A percentile compares a stretch with the other conserved stretches of the same genome.
Evolutionary conservation across 1,140 invertebrate species (phyloP).

Genomic region (Apis dorsata): DNA sequence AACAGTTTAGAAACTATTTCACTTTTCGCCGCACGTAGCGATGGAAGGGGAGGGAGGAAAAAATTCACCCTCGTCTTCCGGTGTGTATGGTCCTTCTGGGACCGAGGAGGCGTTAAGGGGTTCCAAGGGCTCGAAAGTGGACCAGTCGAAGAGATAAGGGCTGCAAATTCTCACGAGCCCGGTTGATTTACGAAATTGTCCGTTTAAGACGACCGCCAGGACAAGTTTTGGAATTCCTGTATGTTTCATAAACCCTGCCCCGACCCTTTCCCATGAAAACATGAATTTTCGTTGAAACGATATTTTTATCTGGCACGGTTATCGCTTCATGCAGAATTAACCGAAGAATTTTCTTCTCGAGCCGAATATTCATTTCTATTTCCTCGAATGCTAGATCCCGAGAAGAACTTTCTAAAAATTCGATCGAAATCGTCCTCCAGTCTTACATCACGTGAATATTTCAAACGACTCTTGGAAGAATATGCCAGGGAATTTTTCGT

Average conservation of each 20-base stretch:
- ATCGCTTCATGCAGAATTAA: slow-evolving; percentile 33
- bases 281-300: slow-evolving; percentile 1
- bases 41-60: background rate
- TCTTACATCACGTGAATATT: background rate
- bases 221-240: slow-evolving; percentile 12
- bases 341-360: background rate
- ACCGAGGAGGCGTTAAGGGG: slow-evolving; percentile 3
- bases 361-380: slow-evolving; percentile 13
- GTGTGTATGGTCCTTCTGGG: slow-evolving; percentile 20
- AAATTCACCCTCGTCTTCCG: slow-evolving; percentile 39
- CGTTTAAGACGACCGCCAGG: slow-evolving; percentile 1
- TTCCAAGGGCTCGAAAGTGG: slow-evolving; percentile 22
- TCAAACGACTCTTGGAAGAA: background rate
- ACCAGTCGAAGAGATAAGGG: slow-evolving; percentile 33
- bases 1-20: background rate
- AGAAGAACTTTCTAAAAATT: background rate
- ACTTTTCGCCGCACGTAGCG: slow-evolving; percentile 37
- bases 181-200: slow-evolving; percentile 44
- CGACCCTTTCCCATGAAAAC: background rate
- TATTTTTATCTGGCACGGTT: slow-evolving; percentile 2
- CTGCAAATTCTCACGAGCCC: slow-evolving; percentile 30
- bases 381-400: background rate
- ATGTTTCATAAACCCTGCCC: slow-evolving; percentile 4
- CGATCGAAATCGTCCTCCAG: background rate
- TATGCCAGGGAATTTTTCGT: background rate